Evolutionary conservation across 2,113 vertebrate genomes (phyloP), one percentile per base, ranked within the genome.

Genomic region (Phalacrocorax carbo): DNA sequence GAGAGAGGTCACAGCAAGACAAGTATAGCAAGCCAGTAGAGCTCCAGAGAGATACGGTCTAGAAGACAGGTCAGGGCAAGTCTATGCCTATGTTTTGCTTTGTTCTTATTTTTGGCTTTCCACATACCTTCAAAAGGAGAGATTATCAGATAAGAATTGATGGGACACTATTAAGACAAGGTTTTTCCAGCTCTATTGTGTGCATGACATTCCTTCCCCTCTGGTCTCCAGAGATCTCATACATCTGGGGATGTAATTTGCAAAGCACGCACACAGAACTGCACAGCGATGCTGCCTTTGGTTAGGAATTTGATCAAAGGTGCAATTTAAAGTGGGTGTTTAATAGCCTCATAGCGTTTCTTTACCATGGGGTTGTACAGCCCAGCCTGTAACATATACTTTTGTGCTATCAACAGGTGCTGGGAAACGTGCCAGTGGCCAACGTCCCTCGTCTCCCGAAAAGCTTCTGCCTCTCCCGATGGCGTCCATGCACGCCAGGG

Each of bases 31-130:
- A 94, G 91, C 78, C 70, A 85, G 86, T 1, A 85, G 66, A 87
- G 81, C 83, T 94, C 93, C 77, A 76, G 72, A 84, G 79, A 95
- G 86, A 95, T 46, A 80, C 2, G 5, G 82, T 55, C 93, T 48
- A 83, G 78, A 91, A 97, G 95, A 85, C 96, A 92, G 91, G 91
- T 85, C 93, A 93, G 84, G 90, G 87, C 93, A 96, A 71, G 84
- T 13, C 88, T 90, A 25, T 68, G 60, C 61, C 95, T 97, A 60
- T 84, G 69, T 73, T 88, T 85, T 76, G 73, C 89, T 96, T 97
- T 97, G 93, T 94, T 96, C 96, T 96, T 95, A 93, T 96, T 97
- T 96, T 95, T 93, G 90, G 87, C 69, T 95, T 95, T 96, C 75
- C 91, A 93, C 93, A 92, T 90, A 86, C 75, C 89, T 96, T 93